Evolutionary conservation across 2,888 invertebrate genomes (phyloP).

Genomic region (Apantesis nais): DNA sequence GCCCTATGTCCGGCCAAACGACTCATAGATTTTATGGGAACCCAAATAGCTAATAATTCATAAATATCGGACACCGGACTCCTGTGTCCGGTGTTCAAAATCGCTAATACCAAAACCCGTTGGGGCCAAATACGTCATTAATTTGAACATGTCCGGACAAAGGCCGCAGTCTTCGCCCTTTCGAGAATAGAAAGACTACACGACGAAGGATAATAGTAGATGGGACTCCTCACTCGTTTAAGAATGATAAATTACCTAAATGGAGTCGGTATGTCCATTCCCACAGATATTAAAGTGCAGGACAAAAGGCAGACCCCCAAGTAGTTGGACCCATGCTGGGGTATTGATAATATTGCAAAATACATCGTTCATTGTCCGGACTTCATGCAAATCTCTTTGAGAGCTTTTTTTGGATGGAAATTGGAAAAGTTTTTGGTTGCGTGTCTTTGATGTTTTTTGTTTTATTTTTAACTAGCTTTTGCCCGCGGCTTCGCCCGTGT

Average conservation of each 20-base stretch:
- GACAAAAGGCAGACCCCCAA: constrained; percentile 77
- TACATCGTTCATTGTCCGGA: constrained; percentile 69
- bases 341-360: constrained; percentile 82
- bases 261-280: constrained; percentile 84
- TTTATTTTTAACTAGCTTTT: constrained; percentile 17
- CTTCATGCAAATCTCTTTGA: constrained; percentile 81
- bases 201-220: constrained; percentile 68
- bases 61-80: constrained; percentile 73
- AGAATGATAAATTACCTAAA: constrained; percentile 85
- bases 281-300: constrained; percentile 84
- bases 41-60: constrained; percentile 78
- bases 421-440: constrained; percentile 78
- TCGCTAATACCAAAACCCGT: constrained; percentile 69
- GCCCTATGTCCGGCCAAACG: constrained; percentile 46
- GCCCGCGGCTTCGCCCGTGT: no score
- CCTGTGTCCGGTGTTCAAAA: constrained; percentile 56
- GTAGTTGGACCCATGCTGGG: constrained; percentile 78
- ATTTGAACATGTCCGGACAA: constrained; percentile 66
- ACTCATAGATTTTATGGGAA: constrained; percentile 74
- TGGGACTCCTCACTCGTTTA: constrained; percentile 79
- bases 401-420: constrained; percentile 76
- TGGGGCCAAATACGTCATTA: constrained; percentile 70
- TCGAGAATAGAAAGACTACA: constrained; percentile 55
- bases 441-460: constrained; percentile 74
- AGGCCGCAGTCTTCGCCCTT: constrained; percentile 74